Conservation (phyloP, 2,888 invertebrate species). For the Netelia fuscicornis region DNA sequence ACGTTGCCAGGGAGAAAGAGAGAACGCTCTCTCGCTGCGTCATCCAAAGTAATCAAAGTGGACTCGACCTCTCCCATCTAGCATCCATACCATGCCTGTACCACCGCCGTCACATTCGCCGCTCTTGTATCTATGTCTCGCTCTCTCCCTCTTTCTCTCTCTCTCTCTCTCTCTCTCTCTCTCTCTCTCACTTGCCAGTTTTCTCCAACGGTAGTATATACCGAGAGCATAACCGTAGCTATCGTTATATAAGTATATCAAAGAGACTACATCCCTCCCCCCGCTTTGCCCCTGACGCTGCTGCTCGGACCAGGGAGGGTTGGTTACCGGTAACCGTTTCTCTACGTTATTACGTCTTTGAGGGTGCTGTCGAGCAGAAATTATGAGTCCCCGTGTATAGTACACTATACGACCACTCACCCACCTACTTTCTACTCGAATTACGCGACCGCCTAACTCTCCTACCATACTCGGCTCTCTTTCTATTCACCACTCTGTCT, state of each 20-base stretch:
- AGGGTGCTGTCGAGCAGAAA: constrained; percentile 81
- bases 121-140: constrained; percentile 60
- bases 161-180: constrained; percentile 39
- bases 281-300: constrained; percentile 43
- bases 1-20: constrained; percentile 27
- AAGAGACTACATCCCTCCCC: constrained; percentile 70
- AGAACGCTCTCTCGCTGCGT: constrained; percentile 71
- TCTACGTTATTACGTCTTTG: constrained; percentile 79
- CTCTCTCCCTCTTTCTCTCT: constrained; percentile 32
- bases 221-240: constrained; percentile 61
- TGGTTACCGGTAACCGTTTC: constrained; percentile 74
- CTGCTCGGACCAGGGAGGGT: constrained; percentile 65
- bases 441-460: constrained; percentile 74
- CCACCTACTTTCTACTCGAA: constrained; percentile 81
- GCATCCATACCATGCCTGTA: constrained; percentile 53
- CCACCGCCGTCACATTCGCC: constrained; percentile 37
- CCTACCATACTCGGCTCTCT: constrained; percentile 45
- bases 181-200: constrained; percentile 51
- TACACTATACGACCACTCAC: constrained; percentile 74
- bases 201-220: constrained; percentile 52
- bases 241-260: constrained; percentile 81
- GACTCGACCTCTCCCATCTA: constrained; percentile 76
- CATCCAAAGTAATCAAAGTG: constrained; percentile 82
- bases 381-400: constrained; percentile 79
- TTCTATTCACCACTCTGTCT: constrained; percentile 46